Base-by-base conservation (phyloP, 1,140 invertebrate species). In the Dryas iulia region DNA sequence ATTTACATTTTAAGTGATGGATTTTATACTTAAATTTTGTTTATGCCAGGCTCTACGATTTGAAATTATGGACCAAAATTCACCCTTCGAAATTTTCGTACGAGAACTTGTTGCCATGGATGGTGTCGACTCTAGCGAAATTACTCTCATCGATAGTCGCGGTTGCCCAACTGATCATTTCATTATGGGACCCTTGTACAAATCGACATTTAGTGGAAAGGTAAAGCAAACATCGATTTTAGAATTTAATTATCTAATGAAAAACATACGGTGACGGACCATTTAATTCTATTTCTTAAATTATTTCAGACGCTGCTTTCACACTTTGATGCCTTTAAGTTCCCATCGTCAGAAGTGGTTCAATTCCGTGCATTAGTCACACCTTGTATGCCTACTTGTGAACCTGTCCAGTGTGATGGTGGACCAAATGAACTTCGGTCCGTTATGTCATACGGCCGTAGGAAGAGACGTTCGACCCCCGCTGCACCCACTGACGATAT, bases 291-390 rank as follows among this genome's bases (percentile, higher is more conserved):
- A 47, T 14, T 47, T 47, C 10, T 6, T 8, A 47, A 21, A 21
- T 21, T 3, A 47, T 92, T 93, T 25, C 94, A 97, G 94, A 95
- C 97, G 59, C 92, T 98, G 6, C 89, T 97, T n/a, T 97, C 97
- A 6, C 96, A 97, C 84, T 98, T 98, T 89, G 97, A 98, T 84
- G 98, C 98, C 8, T 98, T 98, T 94, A 98, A 98, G 87, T 98
- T 98, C 93, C 97, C 98, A 0, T 97, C 97, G 12, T 98, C 97
- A 0, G 97, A 98, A 85, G 95, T 98, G 10, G 98, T 98, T 0
- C 97, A 98, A 89, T 98, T 98, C 94, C 94, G 97, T 57, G 98
- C 97, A 1, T 83, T 98, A 74, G 97, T 98, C 0, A 98, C 97
- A 3, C 98, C 98, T 0, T 98, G 98, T 81, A 96, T 98, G 95